Base-by-base conservation (phyloP, 2,113 vertebrate species). In the Corythornis cristatus region DNA sequence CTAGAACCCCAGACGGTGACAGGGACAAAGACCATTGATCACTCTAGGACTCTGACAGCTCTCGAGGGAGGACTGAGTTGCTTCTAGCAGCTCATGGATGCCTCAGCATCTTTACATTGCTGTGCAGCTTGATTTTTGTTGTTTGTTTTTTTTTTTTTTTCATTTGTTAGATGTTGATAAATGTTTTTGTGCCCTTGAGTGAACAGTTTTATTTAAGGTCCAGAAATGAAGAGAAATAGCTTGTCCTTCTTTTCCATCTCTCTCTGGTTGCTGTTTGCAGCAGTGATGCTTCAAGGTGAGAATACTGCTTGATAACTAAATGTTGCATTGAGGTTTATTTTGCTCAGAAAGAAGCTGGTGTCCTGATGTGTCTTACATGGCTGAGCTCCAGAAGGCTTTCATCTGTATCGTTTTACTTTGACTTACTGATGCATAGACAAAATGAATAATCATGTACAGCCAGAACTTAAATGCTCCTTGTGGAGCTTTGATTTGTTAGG, bases 221-320 rank as follows among this genome's bases (percentile, higher is more conserved):
- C 53, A 68, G 80, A 82, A 88, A 96, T 93, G 77, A 88, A 90
- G 95, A 97, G 66, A 67, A 95, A 95, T 86, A 80, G 23, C 58
- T 56, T 88, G 83, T 60, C 46, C 40, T 88, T 50, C 60, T 79
- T 86, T 78, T 79, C n/a, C 31, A 4, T 91, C 71, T 95, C n/a
- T n/a, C 68, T 97, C 37, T 90, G 78, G 53, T 93, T 96, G 95
- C 90, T 98, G 88, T 96, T 93, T 48, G 58, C 96, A 73, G 94
- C 88, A 67, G 74, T 46, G 76, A 61, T 88, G 45, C 71, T 95
- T 95, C 91, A 85, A 96, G 98, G 98, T 98, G 95, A 97, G 97
- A 93, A 73, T 70, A 53, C n/a, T 53, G 22, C 60, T 89, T 76
- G 40, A 26, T 73, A 92, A 64, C 16, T 74, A 28, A 76, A 70